Conservation (phyloP, 2,888 invertebrate genomes). For the Pegoplata infirma region DNA sequence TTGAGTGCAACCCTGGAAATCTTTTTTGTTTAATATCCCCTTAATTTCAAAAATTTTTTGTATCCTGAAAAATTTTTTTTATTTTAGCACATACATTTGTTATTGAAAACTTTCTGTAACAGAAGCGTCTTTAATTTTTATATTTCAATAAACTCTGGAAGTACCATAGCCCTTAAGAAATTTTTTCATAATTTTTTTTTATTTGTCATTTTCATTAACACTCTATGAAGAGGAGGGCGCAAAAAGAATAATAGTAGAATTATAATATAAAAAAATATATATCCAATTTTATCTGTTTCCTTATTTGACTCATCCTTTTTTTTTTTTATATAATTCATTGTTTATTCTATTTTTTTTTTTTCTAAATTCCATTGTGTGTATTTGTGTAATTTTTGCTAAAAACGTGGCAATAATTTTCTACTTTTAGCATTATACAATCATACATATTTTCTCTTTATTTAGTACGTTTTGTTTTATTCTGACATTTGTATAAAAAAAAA, state of each 20-base stretch:
- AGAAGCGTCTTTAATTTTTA: no score
- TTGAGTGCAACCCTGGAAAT: no score
- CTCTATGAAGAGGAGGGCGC: constrained; percentile 1
- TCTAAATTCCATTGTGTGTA: neutral
- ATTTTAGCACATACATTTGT: no score
- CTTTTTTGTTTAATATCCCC: no score
- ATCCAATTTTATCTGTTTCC: neutral
- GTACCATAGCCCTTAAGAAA: no score
- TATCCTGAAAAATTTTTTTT: no score
- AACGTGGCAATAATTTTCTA: neutral
- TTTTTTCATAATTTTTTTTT: no score
- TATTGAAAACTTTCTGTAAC: no score
- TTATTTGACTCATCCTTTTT: neutral
- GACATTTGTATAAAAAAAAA: constrained; percentile 20
- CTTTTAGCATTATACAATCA: neutral
- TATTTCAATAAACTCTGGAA: no score
- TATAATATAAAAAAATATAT: neutral
- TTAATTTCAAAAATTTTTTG: no score
- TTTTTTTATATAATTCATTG: neutral
- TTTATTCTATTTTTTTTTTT: neutral
- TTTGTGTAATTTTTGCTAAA: neutral
- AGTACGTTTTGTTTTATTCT: constrained; percentile 6
- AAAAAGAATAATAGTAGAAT: neutral
- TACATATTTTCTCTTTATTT: constrained; percentile 6
- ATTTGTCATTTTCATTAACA: constrained; percentile 23